Evolutionary conservation across 2,888 invertebrate species (phyloP), one percentile per base, ranked within the genome.

Genomic region (Julus scandinavius): DNA sequence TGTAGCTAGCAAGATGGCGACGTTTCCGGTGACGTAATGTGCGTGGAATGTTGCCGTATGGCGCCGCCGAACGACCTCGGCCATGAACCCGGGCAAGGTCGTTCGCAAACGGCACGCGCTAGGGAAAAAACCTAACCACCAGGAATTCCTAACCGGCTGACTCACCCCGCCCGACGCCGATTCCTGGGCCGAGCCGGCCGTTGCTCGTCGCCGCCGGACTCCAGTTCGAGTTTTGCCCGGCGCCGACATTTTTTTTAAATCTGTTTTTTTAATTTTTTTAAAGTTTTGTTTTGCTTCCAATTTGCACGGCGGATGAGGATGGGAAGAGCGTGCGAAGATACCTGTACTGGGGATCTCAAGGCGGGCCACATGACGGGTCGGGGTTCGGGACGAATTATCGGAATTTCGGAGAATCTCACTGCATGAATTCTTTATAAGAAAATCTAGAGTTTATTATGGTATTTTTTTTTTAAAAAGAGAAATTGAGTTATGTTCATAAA

Each of bases 61-160:
- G 58, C 58, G 58, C 15, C 58, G 58, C 15, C 58, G 58, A 58
- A 58, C 58, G 58, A 58, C 58, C 58, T 58, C 58, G 58, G 58
- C 58, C 58, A 15, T 58, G 58, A 58, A 58, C 58, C 58, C 58
- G 58, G 17, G 58, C 58, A 58, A 58, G 58, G 58, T 58, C 58
- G 58, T 58, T 58, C 58, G 58, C 58, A 17, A 58, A 17, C 58
- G 17, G 58, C 58, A 58, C 58, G 58, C 17, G 58, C 58, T 4
- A 11, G 15, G 15, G 15, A 58, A 58, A 58, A 58, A 29, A 29
- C 29, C 29, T 29, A 29, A 29, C 29, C 11, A 11, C 17, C 15
- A 58, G 58, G 58, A 58, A 58, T 58, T 58, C 58, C 58, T 58
- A 58, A 58, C 58, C 11, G 58, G 15, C 58, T 58, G 58, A 58